Conservation (phyloP, 1,140 invertebrate species). For the Eumeta japonica region DNA sequence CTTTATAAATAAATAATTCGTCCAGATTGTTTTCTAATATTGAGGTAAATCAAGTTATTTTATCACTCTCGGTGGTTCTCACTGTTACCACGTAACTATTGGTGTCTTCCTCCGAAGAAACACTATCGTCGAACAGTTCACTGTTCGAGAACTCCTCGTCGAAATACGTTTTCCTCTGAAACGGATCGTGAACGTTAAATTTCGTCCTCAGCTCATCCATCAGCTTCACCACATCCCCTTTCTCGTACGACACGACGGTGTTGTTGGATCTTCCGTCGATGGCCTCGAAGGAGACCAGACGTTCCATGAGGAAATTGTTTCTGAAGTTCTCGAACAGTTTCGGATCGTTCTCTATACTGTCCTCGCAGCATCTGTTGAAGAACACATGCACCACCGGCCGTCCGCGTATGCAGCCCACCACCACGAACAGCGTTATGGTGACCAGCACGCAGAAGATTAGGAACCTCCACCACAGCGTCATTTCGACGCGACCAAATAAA, state of each 20-base stretch:
- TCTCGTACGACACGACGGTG: constrained; percentile 1
- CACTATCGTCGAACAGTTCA: no score
- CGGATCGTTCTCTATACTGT: constrained; percentile 38
- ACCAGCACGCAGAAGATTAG: constrained; percentile 41
- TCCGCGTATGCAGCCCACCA: constrained; percentile 31
- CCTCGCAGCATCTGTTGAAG: constrained; percentile 35
- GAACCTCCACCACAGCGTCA: constrained; percentile 46
- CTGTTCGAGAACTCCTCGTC: no score
- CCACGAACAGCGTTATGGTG: constrained; percentile 27
- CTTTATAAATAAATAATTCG: no score
- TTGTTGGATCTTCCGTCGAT: constrained; percentile 16
- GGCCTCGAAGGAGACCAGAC: constrained; percentile 24
- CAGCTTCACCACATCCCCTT: constrained; percentile 10
- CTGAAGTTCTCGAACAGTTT: constrained; percentile 31
- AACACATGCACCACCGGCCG: constrained; percentile 31
- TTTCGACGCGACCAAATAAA: no score
- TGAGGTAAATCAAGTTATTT: no score
- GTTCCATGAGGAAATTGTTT: constrained; percentile 27
- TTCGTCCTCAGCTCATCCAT: constrained; percentile 7
- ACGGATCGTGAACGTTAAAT: constrained; percentile 16
- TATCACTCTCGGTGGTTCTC: no score
- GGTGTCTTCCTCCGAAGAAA: no score
- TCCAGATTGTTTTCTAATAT: no score
- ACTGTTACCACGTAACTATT: no score
- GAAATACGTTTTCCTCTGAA: no score